phyloP scores from a whole-genome alignment of 2,113 vertebrate genomes.

The Clarias macrocephalus region DNA sequence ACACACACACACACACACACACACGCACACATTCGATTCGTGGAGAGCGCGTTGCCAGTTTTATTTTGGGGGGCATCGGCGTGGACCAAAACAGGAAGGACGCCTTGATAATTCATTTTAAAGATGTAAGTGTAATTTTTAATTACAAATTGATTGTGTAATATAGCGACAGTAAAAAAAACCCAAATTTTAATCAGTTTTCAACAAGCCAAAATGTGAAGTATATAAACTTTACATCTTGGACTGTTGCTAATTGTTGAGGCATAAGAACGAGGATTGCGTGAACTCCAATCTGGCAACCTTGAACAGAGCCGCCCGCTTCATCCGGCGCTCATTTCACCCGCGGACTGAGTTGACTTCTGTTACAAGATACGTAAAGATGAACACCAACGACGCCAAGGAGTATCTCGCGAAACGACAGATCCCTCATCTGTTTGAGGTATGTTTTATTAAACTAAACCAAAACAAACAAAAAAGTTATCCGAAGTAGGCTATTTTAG shows the following conservation, averaged over 20 bases:
- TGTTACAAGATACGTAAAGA: constrained; percentile 31
- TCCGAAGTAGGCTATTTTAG: neutral
- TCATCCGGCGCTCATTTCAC: constrained; percentile 5
- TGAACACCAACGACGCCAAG: constrained; percentile 63
- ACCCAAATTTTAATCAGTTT: too few species aligned
- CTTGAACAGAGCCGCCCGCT: neutral
- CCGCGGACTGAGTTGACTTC: constrained; percentile 7
- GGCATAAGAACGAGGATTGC: neutral
- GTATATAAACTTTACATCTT: neutral
- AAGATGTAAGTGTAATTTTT: neutral
- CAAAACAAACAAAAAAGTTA: neutral
- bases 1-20: neutral
- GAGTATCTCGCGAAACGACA: constrained; percentile 63
- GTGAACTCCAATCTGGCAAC: constrained; percentile 8
- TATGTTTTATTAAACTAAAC: constrained; percentile 32
- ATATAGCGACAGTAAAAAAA: neutral
- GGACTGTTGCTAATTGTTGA: neutral
- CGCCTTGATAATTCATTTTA: neutral
- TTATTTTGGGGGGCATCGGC: neutral
- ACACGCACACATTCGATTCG: neutral
- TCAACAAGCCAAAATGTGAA: too few species aligned
- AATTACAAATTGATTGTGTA: neutral
- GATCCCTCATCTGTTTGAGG: constrained; percentile 69
- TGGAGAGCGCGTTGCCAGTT: neutral
- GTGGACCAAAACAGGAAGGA: neutral